Evolutionary conservation across 2,888 invertebrate species (phyloP).

Genomic region (Megamerina dolium): DNA sequence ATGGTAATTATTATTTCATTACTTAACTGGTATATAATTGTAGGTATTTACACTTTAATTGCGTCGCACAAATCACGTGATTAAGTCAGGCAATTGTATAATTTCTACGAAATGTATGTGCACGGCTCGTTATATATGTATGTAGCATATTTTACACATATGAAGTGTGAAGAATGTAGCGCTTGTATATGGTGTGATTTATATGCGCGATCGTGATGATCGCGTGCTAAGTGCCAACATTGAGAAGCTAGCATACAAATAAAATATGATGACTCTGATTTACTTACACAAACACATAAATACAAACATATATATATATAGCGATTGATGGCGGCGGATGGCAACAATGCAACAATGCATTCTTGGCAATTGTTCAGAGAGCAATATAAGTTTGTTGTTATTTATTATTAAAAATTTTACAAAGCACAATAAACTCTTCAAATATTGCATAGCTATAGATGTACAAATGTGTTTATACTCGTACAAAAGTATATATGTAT

Average conservation of each 20-base stretch:
- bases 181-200: neutral
- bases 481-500: too few species aligned
- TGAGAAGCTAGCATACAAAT: neutral
- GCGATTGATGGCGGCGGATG: too few species aligned
- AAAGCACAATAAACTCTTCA: neutral
- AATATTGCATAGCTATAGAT: too few species aligned
- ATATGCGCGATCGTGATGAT: constrained; percentile 16
- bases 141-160: too few species aligned
- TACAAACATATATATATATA: neutral
- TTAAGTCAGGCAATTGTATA: constrained; percentile 11
- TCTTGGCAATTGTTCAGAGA: neutral
- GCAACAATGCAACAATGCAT: neutral
- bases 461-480: too few species aligned
- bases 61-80: constrained; percentile 23
- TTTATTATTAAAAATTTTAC: neutral
- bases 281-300: neutral
- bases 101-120: neutral
- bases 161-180: too few species aligned
- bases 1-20: too few species aligned
- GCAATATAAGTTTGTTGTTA: neutral
- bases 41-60: constrained; percentile 21
- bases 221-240: constrained; percentile 23
- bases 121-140: too few species aligned
- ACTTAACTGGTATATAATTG: too few species aligned
- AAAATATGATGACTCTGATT: neutral